These are phyloP conservation scores for Albula goreensis DNA, from an alignment of 2,113 vertebrate genomes.

Conservation along the genomic window DNA sequence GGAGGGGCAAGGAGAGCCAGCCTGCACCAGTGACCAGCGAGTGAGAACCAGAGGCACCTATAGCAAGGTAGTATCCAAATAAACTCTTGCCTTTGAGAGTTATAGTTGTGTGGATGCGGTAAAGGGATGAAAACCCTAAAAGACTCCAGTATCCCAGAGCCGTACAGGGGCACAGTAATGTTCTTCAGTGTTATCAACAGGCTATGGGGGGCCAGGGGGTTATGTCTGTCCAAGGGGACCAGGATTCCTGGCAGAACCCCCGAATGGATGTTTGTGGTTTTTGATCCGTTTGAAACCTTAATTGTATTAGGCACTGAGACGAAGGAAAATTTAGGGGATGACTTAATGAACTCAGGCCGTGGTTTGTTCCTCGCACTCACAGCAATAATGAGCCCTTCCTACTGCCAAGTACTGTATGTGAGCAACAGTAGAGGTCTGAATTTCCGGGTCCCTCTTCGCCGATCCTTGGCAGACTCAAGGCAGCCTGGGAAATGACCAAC, in stretches of 20 bases:
- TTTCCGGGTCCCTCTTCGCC: not conserved
- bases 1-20: not conserved
- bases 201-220: too few species aligned
- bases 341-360: not conserved
- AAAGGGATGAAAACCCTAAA: too few species aligned
- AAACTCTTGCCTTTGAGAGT: not conserved
- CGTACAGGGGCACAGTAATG: too few species aligned
- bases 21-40: not conserved
- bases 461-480: not conserved
- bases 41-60: not conserved
- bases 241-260: too few species aligned
- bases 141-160: too few species aligned
- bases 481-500: not conserved
- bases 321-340: not conserved
- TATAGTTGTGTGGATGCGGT: not conserved
- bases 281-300: not conserved
- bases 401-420: not conserved
- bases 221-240: too few species aligned
- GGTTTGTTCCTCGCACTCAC: not conserved
- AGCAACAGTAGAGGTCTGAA: not conserved
- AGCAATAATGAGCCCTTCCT: not conserved
- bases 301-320: too few species aligned
- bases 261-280: not conserved
- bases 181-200: too few species aligned
- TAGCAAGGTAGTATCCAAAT: not conserved